Base-by-base conservation (phyloP, 2,888 invertebrate species). In the Resseliella maxima region DNA sequence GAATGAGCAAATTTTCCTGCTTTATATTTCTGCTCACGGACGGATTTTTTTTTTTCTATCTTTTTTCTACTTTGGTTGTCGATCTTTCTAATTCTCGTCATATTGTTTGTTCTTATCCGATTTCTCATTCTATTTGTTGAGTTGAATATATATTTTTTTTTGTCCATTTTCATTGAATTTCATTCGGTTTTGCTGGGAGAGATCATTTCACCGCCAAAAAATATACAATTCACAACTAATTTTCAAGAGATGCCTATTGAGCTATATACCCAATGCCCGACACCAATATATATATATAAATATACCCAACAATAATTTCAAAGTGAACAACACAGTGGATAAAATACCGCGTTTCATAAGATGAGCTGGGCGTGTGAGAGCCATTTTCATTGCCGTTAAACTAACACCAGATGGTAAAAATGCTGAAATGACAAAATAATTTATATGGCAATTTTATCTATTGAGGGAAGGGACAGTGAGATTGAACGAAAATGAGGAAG, bases 401-500 rank as follows among this genome's bases (percentile, higher is more conserved):
- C 72, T 72, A 72, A 72, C 72, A 72, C 72, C 72, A 72, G 72
- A 72, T 72, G 72, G 31, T 72, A 72, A 72, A 72, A 72, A 72
- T 72, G 72, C 72, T 72, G 72, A 72, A 72, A 72, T 72, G 72
- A 72, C 72, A 72, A 72, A 72, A 72, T 72, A 72, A 72, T 72
- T 72, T 72, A 72, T 72, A 72, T 72, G 72, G 35, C 72, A 72
- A 31, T 72, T 72, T 72, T 72, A 72, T 72, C 59, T 24, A 24
- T 59, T 5, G 5, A 12, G 6, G 12, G 6, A 41, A 41, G 12
- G 12, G 41, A 5, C 12, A 8, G 41, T 50, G 50, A 50, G 18
- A 50, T 50, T 18, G 50, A 50, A 18, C 12, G 6, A 12, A 41
- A 12, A 41, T 12, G 41, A 18, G 2, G 18, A 31, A 72, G n/a